Evolutionary conservation across 1,140 invertebrate species (phyloP), one percentile per base, ranked within the genome.

Genomic region (Rhopalosiphum maidis): DNA sequence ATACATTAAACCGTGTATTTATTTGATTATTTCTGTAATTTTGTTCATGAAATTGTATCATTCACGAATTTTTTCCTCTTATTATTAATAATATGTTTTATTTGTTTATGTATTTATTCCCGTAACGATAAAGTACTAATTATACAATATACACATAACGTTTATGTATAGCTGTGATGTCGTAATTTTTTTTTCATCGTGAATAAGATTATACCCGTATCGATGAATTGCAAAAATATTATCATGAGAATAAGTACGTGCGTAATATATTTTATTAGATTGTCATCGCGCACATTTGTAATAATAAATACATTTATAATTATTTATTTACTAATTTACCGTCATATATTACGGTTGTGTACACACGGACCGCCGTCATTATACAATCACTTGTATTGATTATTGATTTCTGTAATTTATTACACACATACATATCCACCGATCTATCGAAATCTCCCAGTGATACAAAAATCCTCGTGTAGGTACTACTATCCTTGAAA

Each of bases 401-500:
- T 37, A 41, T 54, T 51, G 87, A 54, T 37, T 54, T 54, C n/a
- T 89, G 23, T 89, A 37, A 54, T 89, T 54, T 51, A 89, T 89
- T 23, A 35, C 87, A 35, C 60, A n/a, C 11, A 68, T 2, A 68
- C 6, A 18, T n/a, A 77, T 18, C 15, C 30, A 30, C n/a, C 15
- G 60, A 18, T 77, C n/a, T 89, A 23, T 89, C 22, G 51, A 37
- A 55, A 89, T 55, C 51, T 55, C 35, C 8, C 35, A 35, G 51
- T 54, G 21, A 89, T 77, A 77, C 15, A 51, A 15, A 55, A 23
- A 25, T 89, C 35, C 48, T 46, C 22, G 3, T 4, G 2, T 25
- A 54, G 41, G 41, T 89, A 89, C n/a, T 87, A 87, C 21, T 35
- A 89, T 89, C 88, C 88, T 89, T 89, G 88, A 48, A 89, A 48